phyloP scores from a whole-genome alignment of 1,140 invertebrate species.

The Geopemphigus sp. region DNA sequence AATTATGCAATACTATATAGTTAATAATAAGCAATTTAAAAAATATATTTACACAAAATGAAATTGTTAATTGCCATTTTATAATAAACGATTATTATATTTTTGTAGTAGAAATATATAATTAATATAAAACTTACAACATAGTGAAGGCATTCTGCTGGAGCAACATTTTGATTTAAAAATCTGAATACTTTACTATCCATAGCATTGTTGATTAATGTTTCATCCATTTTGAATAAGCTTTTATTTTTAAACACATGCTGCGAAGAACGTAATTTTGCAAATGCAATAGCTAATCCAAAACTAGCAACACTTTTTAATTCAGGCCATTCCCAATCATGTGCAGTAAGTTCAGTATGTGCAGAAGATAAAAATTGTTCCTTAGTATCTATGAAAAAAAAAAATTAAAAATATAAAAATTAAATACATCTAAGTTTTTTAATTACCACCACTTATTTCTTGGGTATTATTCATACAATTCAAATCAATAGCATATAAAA shows the following conservation, averaged over 20 bases:
- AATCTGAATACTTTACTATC: constrained; percentile 44
- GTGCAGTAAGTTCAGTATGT: constrained; percentile 12
- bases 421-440: neutral
- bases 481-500: constrained; percentile 47
- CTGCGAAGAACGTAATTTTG: constrained; percentile 39
- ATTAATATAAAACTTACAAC: constrained; percentile 24
- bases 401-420: neutral
- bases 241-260: constrained; percentile 43
- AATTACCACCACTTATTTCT: constrained; percentile 47
- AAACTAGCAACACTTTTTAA: constrained; percentile 22
- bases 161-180: constrained; percentile 35
- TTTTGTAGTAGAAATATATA: neutral
- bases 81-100: no score
- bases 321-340: constrained; percentile 45
- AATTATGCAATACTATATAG: neutral
- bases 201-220: constrained; percentile 27
- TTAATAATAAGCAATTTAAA: no score
- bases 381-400: constrained; percentile 30
- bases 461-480: constrained; percentile 40
- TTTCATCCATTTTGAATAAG: constrained; percentile 46
- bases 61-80: no score
- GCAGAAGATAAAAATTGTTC: constrained; percentile 31
- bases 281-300: constrained; percentile 47
- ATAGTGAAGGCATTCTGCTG: constrained; percentile 26
- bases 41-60: no score